Evolutionary conservation across 2,888 invertebrate species (phyloP).

Genomic region (Leptodirus hochenwartii): DNA sequence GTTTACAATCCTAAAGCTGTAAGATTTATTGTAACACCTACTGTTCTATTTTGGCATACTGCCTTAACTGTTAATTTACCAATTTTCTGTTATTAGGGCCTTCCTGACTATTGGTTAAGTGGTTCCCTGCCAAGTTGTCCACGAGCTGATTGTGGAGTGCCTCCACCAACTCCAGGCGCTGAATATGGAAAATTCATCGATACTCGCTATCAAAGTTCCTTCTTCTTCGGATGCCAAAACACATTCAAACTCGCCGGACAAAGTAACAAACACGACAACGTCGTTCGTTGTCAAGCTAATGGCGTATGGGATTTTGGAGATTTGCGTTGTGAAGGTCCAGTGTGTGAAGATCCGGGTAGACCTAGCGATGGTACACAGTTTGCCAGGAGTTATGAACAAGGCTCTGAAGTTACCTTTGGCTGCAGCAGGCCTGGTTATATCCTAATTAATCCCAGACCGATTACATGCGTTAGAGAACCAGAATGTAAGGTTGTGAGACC

Average conservation of each 20-base stretch:
- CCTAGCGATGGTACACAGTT: conserved; percentile 83
- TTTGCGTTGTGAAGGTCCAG: conserved; percentile 88
- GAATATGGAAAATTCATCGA: conserved; percentile 79
- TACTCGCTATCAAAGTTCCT: conserved; percentile 81
- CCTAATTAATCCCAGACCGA: conserved; percentile 76
- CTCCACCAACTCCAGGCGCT: conserved; percentile 82
- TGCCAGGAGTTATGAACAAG: conserved; percentile 69
- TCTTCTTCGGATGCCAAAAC: conserved; percentile 91
- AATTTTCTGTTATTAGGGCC: conserved; percentile 48
- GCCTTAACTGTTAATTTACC: too few relatives aligned
- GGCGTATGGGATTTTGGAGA: conserved; percentile 97
- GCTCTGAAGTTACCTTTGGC: conserved; percentile 79
- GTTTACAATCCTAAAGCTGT: conserved; percentile 85
- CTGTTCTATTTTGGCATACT: conserved; percentile 1
- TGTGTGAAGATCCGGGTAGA: conserved; percentile 88
- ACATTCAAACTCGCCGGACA: conserved; percentile 89
- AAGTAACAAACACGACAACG: conserved; percentile 78
- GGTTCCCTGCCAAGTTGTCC: conserved; percentile 75
- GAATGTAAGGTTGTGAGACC: conserved; percentile 88
- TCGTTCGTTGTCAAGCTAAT: conserved; percentile 79
- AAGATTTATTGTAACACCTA: too few relatives aligned
- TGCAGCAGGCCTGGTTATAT: conserved; percentile 87
- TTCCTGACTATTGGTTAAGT: conserved; percentile 82
- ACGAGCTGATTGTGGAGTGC: conserved; percentile 77
- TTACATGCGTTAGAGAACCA: conserved; percentile 78